Evolutionary conservation across 2,888 invertebrate genomes (phyloP).

Genomic region (Helicoverpa assulta): DNA sequence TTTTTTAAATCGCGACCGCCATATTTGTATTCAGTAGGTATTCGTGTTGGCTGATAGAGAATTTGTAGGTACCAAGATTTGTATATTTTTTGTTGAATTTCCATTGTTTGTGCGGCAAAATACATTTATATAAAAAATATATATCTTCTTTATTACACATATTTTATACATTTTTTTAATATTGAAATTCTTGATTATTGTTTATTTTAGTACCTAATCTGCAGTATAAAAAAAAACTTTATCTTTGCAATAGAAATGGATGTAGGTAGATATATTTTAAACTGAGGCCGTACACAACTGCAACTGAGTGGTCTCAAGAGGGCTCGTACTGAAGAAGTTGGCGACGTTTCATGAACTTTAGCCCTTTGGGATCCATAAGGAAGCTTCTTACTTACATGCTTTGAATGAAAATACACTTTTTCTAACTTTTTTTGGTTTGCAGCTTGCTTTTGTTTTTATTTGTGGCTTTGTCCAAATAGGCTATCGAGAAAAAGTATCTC

Average conservation of each 20-base stretch:
- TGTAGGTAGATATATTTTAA: constrained; percentile 34
- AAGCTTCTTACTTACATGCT: constrained; percentile 30
- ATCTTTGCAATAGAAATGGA: constrained; percentile 15
- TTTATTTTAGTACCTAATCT: no score
- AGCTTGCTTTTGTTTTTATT: not conserved
- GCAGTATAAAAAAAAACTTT: no score
- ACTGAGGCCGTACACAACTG: constrained; percentile 31
- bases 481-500: no score
- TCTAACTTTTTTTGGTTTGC: not conserved
- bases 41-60: not conserved
- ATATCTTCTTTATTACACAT: no score
- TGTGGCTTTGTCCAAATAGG: not conserved
- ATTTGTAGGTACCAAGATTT: not conserved
- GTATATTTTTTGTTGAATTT: not conserved
- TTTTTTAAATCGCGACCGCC: constrained; percentile 47
- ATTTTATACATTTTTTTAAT: no score
- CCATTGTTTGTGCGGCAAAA: no score
- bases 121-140: no score
- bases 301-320: constrained; percentile 49
- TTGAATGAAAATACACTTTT: constrained; percentile 28
- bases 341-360: constrained; percentile 39
- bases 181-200: not conserved
- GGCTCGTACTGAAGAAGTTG: constrained; percentile 36
- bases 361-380: constrained; percentile 44
- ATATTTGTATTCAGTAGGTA: constrained; percentile 19